These are phyloP conservation scores for Oceanodroma tethys DNA, from an alignment of 2,113 vertebrate genomes.

Conservation along the genomic window DNA sequence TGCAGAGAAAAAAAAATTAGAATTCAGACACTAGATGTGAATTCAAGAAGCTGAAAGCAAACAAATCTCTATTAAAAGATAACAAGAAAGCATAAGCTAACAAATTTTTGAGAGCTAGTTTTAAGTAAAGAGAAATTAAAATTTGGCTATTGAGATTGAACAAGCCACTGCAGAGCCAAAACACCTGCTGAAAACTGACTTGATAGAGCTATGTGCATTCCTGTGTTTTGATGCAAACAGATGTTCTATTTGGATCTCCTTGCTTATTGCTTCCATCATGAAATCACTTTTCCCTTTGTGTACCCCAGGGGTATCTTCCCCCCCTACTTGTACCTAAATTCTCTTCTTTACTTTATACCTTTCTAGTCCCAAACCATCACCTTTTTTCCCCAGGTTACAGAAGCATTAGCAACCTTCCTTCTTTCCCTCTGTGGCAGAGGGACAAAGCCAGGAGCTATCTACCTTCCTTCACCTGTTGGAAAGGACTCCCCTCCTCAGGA, in stretches of 20 bases:
- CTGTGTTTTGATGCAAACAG: background rate
- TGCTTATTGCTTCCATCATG: background rate
- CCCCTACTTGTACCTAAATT: background rate
- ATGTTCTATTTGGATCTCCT: background rate
- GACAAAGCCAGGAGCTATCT: background rate
- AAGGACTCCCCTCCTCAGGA: background rate
- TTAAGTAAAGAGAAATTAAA: background rate
- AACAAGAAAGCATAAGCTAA: background rate
- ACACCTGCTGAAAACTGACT: background rate
- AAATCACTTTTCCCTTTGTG: background rate
- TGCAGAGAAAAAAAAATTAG: background rate
- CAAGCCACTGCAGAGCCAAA: background rate
- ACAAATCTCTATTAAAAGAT: background rate
- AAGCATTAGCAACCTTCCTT: background rate
- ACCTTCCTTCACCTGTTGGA: background rate
- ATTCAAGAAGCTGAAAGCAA: background rate
- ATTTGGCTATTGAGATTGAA: background rate
- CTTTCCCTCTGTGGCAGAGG: background rate
- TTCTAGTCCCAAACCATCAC: background rate
- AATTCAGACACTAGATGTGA: background rate
- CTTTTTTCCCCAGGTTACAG: background rate
- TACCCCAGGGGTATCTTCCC: background rate
- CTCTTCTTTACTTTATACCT: background rate
- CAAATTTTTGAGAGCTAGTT: no score
- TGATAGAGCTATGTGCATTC: background rate